A percentile compares a stretch with the other conserved stretches of the same genome.
Evolutionary conservation across 2,888 invertebrate genomes (phyloP).

Genomic region (Lymantria monacha): DNA sequence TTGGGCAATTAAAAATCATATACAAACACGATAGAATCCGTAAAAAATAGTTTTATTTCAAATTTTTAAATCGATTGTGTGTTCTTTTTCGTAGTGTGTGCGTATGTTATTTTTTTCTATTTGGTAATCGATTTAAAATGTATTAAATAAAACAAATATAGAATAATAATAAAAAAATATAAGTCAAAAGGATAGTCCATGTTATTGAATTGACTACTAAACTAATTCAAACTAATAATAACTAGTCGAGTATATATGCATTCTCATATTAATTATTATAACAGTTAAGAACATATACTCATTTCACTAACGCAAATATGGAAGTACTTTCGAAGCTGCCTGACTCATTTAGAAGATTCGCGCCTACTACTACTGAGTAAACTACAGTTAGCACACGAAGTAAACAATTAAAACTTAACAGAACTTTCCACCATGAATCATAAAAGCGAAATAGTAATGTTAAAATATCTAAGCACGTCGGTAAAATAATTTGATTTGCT

Average conservation of each 20-base stretch:
- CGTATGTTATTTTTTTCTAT: too few species aligned
- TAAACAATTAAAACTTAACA: slow-evolving; percentile 16
- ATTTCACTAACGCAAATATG: slow-evolving; percentile 27
- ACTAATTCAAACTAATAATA: too few species aligned
- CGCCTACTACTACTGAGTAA: slow-evolving; percentile 34
- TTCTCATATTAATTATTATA: not conserved
- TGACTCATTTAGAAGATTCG: slow-evolving; percentile 50
- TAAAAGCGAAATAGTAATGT: slow-evolving; percentile 19
- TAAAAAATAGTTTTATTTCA: too few species aligned
- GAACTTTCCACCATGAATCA: slow-evolving; percentile 19
- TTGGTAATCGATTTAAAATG: too few species aligned
- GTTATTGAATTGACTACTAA: too few species aligned
- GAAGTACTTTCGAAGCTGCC: slow-evolving; percentile 39
- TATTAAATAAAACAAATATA: too few species aligned
- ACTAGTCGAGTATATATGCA: not conserved
- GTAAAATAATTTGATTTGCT: slow-evolving; percentile 47
- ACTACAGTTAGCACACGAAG: slow-evolving; percentile 15
- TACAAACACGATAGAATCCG: too few species aligned
- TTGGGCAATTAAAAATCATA: too few species aligned
- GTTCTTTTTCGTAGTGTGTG: too few species aligned
- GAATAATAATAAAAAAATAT: too few species aligned
- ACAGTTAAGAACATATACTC: slow-evolving; percentile 20
- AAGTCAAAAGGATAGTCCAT: too few species aligned
- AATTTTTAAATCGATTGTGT: too few species aligned
- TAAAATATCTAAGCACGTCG: slow-evolving; percentile 44